Evolutionary conservation across 2,113 vertebrate genomes (phyloP).

Genomic region (Fregetta grallaria): DNA sequence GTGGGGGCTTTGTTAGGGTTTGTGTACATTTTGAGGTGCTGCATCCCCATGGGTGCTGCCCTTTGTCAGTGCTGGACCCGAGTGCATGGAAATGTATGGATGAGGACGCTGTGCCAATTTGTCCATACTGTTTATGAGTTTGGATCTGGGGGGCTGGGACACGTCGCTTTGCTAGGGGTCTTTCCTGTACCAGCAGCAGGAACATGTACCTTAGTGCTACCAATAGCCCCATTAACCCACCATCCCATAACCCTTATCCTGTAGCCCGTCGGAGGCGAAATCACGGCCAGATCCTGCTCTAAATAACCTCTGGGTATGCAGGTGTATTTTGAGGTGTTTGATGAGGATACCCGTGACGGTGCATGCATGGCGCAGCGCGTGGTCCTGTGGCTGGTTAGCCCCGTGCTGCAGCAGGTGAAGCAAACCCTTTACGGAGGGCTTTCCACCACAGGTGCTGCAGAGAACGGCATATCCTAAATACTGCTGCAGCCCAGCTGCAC

Average conservation of each 20-base stretch:
- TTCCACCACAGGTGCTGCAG: not conserved
- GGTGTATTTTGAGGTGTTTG: not conserved
- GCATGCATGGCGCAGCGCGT: rapidly evolving
- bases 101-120: not conserved
- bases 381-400: rapidly evolving
- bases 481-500: not conserved
- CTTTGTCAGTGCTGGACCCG: not conserved
- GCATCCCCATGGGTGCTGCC: not conserved
- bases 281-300: not conserved
- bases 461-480: rapidly evolving
- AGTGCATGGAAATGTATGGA: not conserved
- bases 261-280: not conserved
- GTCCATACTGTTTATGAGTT: not conserved
- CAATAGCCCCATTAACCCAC: not conserved
- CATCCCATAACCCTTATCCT: not conserved
- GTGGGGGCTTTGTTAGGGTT: not conserved
- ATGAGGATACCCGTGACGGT: not conserved
- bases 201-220: not conserved
- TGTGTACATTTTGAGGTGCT: not conserved
- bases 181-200: not conserved
- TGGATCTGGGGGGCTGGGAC: not conserved
- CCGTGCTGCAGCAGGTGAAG: not conserved
- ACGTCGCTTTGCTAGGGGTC: not conserved
- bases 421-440: not conserved
- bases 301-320: not conserved